Evolutionary conservation across 2,888 invertebrate genomes (phyloP), one percentile per base, ranked within the genome.

Genomic region (Tryphoninae sp.): DNA sequence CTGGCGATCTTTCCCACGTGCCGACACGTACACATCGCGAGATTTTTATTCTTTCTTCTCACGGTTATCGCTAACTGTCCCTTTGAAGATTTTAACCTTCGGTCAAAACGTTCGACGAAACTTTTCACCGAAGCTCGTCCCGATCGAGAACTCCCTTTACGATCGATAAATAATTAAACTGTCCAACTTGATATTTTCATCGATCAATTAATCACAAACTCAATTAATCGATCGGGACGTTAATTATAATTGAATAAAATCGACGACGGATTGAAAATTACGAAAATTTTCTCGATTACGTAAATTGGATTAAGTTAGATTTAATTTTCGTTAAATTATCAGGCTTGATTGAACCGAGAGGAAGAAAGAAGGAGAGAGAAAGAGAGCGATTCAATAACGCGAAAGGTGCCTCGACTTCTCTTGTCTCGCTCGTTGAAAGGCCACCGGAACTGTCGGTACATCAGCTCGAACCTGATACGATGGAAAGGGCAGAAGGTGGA

Each of bases 1-100:
- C 62, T 22, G 6, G 22, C 53, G 51, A 53, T 40, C 62, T 8
- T 73, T 49, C 53, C 62, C 62, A 6, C 22, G 19, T 33, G n/a
- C n/a, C 23, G 23, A 53, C 49, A 11, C 58, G 22, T 40, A 9
- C 8, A 11, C 22, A 13, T 11, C n/a, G 16, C 22, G 13, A 49
- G 33, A 69, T 68, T 73, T 62, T 16, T 49, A 59, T 40, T 62
- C 23, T 51, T 75, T 75, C 58, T 58, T 71, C 51, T 62, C 23
- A 55, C 72, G 68, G 55, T 49, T 49, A 51, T 42, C 40, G 0
- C 8, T 45, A 61, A 61, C 62, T 65, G 61, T 61, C 72, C 59
- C 58, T 22, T 65, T 49, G 33, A 71, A 69, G 26, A 45, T 42
- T 72, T 61, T 19, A 33, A 55, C 9, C 55, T 8, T 72, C 3